phyloP scores from a whole-genome alignment of 2,113 vertebrate species.

The Typhlomys cinereus region DNA sequence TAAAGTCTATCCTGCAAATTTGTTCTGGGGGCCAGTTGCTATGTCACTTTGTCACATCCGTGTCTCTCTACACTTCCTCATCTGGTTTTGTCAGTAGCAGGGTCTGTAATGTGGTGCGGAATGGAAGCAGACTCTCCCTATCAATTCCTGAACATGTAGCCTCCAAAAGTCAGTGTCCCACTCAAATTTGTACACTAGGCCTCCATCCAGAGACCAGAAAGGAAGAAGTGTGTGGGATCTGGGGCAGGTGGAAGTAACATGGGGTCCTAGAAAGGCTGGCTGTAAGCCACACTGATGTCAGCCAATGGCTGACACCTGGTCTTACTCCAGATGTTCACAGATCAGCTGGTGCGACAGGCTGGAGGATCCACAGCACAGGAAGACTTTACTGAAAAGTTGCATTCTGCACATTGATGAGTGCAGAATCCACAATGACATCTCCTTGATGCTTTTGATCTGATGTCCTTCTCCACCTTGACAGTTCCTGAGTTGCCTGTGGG shows the following conservation, averaged over 20 bases:
- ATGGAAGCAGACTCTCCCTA: not conserved
- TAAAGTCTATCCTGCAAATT: not conserved
- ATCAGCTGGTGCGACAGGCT: too few species aligned
- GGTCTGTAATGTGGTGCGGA: not conserved
- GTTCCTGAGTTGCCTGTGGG: not conserved
- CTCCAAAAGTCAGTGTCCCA: not conserved
- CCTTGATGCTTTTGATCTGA: not conserved
- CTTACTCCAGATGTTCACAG: not conserved
- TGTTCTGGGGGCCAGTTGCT: not conserved
- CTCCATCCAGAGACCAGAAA: not conserved
- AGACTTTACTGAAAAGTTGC: not conserved
- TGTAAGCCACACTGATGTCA: not conserved
- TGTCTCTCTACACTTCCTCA: not conserved
- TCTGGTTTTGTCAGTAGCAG: not conserved
- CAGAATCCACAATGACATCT: accelerated
- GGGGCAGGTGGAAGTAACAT: not conserved
- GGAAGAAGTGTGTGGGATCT: accelerated
- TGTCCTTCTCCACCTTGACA: not conserved
- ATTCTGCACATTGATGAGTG: not conserved
- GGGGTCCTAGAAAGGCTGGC: not conserved
- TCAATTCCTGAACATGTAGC: not conserved
- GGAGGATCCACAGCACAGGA: accelerated
- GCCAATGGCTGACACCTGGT: not conserved
- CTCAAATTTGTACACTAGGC: not conserved
- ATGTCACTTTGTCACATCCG: not conserved